Evolutionary conservation across 1,140 invertebrate species (phyloP).

Genomic region (Anoplophora glabripennis): DNA sequence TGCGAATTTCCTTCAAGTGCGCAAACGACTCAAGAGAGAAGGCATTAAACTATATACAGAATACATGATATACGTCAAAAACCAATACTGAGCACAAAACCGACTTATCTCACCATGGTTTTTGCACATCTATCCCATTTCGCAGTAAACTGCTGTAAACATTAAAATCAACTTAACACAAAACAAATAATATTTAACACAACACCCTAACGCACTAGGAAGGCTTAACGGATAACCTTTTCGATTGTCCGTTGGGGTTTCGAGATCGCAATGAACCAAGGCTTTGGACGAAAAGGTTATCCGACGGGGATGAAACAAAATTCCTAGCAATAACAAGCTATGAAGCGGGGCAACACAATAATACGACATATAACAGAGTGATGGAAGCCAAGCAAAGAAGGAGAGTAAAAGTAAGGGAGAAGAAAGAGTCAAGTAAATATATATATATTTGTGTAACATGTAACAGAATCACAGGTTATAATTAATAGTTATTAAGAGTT

Average conservation of each 20-base stretch:
- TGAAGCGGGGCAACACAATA: conserved; percentile 31
- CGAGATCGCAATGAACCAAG: too few relatives aligned
- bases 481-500: background rate
- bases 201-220: conserved; percentile 15
- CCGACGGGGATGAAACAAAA: too few relatives aligned
- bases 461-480: conserved; percentile 5
- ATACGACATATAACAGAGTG: conserved; percentile 14
- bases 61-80: too few relatives aligned
- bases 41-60: too few relatives aligned
- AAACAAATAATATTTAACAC: conserved; percentile 7
- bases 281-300: too few relatives aligned
- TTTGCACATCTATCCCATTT: too few relatives aligned
- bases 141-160: background rate
- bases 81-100: too few relatives aligned
- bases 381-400: conserved; percentile 25
- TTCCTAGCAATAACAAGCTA: conserved; percentile 28
- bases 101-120: too few relatives aligned
- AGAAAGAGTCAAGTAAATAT: conserved; percentile 10
- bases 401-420: conserved; percentile 18
- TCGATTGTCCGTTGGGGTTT: too few relatives aligned
- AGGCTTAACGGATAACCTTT: conserved; percentile 1
- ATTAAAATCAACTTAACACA: conserved; percentile 2
- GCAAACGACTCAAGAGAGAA: too few relatives aligned
- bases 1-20: too few relatives aligned
- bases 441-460: conserved; percentile 26